Conservation (phyloP, 2,888 invertebrate genomes). For the Ypsolopha sequella region DNA sequence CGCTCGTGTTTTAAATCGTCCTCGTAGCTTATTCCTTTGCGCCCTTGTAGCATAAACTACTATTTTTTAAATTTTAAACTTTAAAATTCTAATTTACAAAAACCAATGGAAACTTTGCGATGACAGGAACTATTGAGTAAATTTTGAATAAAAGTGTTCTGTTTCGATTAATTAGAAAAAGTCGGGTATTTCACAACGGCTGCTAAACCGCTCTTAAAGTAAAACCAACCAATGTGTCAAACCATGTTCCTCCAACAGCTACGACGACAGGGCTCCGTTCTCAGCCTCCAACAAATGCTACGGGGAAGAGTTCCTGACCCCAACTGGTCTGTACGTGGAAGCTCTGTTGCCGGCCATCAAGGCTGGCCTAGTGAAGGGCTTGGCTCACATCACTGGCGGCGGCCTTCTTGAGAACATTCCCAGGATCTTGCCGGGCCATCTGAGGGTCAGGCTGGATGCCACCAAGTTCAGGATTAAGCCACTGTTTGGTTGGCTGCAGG, state of each 20-base stretch:
- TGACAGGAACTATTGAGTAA: too few relatives aligned
- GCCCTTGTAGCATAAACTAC: too few relatives aligned
- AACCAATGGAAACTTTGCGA: too few relatives aligned
- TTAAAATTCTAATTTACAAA: too few relatives aligned
- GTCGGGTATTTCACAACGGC: too few relatives aligned
- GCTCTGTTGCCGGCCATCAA: conserved; percentile 79
- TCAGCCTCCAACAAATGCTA: conserved; percentile 38
- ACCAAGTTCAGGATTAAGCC: conserved; percentile 78
- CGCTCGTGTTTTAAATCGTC: too few relatives aligned
- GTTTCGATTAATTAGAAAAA: too few relatives aligned
- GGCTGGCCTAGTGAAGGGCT: conserved; percentile 81
- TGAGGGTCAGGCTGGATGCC: conserved; percentile 79
- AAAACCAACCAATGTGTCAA: conserved; percentile 2
- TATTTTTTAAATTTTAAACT: too few relatives aligned
- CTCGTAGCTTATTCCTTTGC: too few relatives aligned
- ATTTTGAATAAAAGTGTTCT: too few relatives aligned
- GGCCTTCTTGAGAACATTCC: conserved; percentile 92
- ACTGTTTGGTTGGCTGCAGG: conserved; percentile 91
- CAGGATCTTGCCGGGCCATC: conserved; percentile 79
- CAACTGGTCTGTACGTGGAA: conserved; percentile 90
- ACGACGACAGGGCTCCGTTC: conserved; percentile 51
- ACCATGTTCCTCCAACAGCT: conserved; percentile 21
- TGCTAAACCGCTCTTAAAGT: too few relatives aligned
- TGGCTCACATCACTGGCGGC: conserved; percentile 96
- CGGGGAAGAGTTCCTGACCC: conserved; percentile 86